Conservation (phyloP, 2,113 vertebrate species). For the Camelus bactrianus region DNA sequence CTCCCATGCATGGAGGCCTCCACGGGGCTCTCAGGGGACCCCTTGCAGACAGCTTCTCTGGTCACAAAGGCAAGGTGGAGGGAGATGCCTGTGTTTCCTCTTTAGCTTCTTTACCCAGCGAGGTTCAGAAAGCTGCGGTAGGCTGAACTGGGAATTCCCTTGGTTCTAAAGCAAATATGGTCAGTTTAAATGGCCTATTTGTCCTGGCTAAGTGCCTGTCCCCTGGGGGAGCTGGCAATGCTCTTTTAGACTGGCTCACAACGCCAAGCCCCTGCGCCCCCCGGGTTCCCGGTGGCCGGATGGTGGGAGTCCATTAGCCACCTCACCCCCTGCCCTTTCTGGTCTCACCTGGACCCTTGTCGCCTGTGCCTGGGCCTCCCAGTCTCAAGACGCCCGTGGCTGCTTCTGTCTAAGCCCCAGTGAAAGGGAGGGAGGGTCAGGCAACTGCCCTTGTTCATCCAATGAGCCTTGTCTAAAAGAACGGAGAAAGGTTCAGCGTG, state of each 20-base stretch:
- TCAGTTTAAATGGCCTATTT: slow-evolving; percentile 78
- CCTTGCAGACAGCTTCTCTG: background rate
- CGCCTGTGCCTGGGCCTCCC: background rate
- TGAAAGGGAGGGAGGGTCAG: background rate
- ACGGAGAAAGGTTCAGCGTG: background rate
- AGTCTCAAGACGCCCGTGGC: slow-evolving; percentile 8
- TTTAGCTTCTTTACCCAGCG: background rate
- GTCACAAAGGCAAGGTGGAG: accelerated
- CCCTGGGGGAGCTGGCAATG: slow-evolving; percentile 59
- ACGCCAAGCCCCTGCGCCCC: background rate
- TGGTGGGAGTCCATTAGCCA: slow-evolving; percentile 57
- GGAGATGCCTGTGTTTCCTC: too few relatives aligned
- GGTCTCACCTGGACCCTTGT: slow-evolving; percentile 54
- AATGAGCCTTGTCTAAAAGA: background rate
- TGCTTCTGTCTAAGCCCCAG: background rate
- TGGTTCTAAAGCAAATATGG: slow-evolving; percentile 73
- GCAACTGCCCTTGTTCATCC: background rate
- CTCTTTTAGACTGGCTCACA: slow-evolving; percentile 73
- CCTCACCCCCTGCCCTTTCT: slow-evolving; percentile 61
- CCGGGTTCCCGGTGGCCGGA: background rate
- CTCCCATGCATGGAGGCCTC: accelerated
- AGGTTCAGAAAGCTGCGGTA: background rate
- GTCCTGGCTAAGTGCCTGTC: slow-evolving; percentile 72
- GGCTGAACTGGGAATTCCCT: slow-evolving; percentile 71
- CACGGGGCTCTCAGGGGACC: accelerated